These are phyloP conservation scores for Achroia grisella DNA, from an alignment of 1,140 invertebrate species.

Conservation along the genomic window DNA sequence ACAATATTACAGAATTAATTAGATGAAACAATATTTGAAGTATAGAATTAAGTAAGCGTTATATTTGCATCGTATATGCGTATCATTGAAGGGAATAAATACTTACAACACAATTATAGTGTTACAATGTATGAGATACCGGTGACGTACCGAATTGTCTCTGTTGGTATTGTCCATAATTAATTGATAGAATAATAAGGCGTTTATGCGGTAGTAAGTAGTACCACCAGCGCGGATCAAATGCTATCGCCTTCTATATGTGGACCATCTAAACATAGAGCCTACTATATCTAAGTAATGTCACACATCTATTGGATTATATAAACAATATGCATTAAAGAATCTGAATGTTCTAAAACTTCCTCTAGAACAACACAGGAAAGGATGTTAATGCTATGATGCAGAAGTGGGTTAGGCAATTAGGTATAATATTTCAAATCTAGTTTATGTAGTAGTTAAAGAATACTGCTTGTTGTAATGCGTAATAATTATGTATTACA, in stretches of 20 bases:
- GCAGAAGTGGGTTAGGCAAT: constrained; percentile 5
- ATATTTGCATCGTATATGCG: constrained; percentile 48
- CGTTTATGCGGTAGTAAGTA: constrained; percentile 4
- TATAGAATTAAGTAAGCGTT: constrained; percentile 57
- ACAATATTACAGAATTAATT: constrained; percentile 66
- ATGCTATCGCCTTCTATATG: constrained; percentile 32
- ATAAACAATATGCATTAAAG: constrained; percentile 28
- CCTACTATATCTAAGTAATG: constrained; percentile 49
- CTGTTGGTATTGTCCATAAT: constrained; percentile 37
- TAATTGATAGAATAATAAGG: constrained; percentile 45
- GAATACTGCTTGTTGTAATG: constrained; percentile 34
- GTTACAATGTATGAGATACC: constrained; percentile 41
- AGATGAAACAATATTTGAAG: constrained; percentile 65
- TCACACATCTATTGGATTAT: constrained; percentile 43
- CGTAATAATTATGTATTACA: constrained; percentile 37
- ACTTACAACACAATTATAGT: constrained; percentile 67
- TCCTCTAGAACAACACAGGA: constrained; percentile 14
- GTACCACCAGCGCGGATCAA: constrained; percentile 1
- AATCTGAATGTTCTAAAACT: constrained; percentile 12
- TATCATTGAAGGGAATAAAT: constrained; percentile 57
- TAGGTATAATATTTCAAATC: constrained; percentile 36
- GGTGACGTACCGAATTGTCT: constrained; percentile 38
- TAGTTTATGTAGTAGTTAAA: constrained; percentile 40
- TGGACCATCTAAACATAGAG: constrained; percentile 46
- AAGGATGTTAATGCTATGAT: constrained; percentile 23